Conservation (phyloP, 2,797 vertebrate species). For the Bryconaethiops microstoma region DNA sequence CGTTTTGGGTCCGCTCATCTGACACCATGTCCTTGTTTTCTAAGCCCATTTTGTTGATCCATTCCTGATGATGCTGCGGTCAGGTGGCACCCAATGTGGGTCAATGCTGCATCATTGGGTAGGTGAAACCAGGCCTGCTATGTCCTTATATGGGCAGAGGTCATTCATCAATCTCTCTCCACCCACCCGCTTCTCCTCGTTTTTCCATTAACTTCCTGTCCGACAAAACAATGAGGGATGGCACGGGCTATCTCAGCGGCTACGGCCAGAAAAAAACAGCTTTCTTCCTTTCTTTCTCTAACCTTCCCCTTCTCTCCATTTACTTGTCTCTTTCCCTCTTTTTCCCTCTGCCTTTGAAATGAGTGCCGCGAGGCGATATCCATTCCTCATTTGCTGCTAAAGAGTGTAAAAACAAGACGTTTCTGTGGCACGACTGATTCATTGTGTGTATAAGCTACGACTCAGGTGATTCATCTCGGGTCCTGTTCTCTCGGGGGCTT, state of each 20-base stretch:
- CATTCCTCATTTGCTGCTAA: constrained; percentile 4
- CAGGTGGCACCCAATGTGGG: not conserved
- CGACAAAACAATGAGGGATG: constrained; percentile 5
- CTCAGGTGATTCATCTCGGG: constrained; percentile 18
- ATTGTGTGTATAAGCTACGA: constrained; percentile 20
- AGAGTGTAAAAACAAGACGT: constrained; percentile 7
- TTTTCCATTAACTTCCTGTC: constrained; percentile 23
- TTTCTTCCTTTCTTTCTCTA: constrained; percentile 5
- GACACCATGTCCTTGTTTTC: not conserved
- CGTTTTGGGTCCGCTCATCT: too few species aligned
- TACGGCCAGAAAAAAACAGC: not conserved
- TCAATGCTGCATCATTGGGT: not conserved
- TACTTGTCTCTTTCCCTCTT: not conserved
- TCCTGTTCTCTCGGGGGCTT: constrained; percentile 41
- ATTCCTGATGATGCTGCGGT: not conserved
- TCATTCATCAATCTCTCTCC: constrained; percentile 18
- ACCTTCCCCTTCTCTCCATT: not conserved
- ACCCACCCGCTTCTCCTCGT: not conserved
- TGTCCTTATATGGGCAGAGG: not conserved
- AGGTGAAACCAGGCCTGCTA: constrained; percentile 4
- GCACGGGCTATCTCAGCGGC: not conserved
- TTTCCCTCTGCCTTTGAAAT: constrained; percentile 17
- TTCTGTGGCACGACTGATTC: constrained; percentile 14
- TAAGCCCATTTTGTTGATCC: not conserved
- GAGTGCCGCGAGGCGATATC: not conserved